Evolutionary conservation across 2,888 invertebrate species (phyloP).

Genomic region (Heterodera filipjevi): DNA sequence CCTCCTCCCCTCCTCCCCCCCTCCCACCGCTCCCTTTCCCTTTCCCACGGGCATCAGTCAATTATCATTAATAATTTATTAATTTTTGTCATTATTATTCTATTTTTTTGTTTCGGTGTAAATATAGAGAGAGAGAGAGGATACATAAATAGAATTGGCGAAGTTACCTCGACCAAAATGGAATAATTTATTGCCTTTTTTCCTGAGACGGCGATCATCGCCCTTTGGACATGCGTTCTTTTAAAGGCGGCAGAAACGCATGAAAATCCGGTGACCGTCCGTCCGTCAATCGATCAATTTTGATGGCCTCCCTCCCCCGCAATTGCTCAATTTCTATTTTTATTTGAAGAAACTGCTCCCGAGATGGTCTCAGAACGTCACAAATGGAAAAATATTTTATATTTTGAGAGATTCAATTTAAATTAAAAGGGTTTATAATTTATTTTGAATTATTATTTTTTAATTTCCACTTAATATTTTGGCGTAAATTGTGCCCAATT

Average conservation of each 20-base stretch:
- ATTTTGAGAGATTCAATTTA: not conserved
- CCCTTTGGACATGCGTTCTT: not conserved
- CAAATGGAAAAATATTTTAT: not conserved
- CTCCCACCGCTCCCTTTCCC: too few species aligned
- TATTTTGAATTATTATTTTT: not conserved
- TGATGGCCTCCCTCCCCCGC: constrained; percentile 9
- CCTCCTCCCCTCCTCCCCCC: too few species aligned
- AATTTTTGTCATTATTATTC: too few species aligned
- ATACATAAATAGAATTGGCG: too few species aligned
- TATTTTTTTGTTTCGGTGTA: too few species aligned
- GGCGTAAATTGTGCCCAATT: not conserved
- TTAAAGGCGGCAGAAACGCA: not conserved
- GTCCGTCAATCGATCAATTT: not conserved
- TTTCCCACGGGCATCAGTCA: too few species aligned
- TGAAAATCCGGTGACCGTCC: not conserved
- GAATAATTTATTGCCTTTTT: too few species aligned
- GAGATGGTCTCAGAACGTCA: constrained; percentile 5
- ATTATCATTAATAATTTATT: too few species aligned
- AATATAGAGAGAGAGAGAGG: too few species aligned
- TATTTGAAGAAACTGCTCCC: not conserved
- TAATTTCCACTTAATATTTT: not conserved
- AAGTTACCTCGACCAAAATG: too few species aligned
- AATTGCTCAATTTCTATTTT: not conserved
- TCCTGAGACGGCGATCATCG: too few species aligned
- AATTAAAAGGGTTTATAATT: not conserved